A percentile compares a stretch with the other conserved stretches of the same genome.
phyloP scores from a whole-genome alignment of 2,113 vertebrate genomes.

The Xenus cinereus region DNA sequence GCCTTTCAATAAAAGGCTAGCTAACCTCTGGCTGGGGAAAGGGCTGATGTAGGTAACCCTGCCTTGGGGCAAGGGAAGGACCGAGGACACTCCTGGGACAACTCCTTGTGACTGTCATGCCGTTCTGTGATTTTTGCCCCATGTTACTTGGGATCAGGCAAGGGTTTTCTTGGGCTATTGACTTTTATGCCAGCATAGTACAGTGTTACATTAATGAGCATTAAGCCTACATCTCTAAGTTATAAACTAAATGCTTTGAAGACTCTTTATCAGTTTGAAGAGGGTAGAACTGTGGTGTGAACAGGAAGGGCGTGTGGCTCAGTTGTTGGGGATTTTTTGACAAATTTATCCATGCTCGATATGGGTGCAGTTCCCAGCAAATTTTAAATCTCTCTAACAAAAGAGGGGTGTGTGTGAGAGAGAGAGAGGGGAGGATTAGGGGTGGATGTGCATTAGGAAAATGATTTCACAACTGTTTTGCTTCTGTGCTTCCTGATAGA shows the following conservation, averaged over 20 bases:
- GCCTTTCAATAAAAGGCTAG: neutral
- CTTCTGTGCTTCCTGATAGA: conserved; percentile 16
- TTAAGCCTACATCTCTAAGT: neutral
- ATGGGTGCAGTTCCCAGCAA: neutral
- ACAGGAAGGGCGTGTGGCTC: neutral
- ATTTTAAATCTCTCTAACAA: neutral
- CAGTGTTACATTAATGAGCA: neutral
- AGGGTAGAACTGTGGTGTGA: neutral
- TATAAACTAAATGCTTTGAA: neutral
- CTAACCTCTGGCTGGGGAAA: neutral
- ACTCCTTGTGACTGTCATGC: neutral
- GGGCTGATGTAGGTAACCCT: neutral
- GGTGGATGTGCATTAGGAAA: neutral
- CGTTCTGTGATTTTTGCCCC: neutral
- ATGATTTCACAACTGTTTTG: neutral
- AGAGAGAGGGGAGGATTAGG: neutral
- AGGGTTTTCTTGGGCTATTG: neutral
- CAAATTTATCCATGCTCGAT: neutral
- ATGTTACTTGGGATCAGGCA: neutral
- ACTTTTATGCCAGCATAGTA: neutral
- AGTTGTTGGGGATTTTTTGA: neutral
- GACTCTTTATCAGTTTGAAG: neutral
- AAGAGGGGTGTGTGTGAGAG: neutral
- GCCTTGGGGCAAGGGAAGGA: neutral
- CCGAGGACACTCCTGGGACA: accelerated